Percentiles rank a stretch among this genome's conserved stretches.
Conservation (phyloP, 1,140 invertebrate species). For the Amyelois transitella region DNA sequence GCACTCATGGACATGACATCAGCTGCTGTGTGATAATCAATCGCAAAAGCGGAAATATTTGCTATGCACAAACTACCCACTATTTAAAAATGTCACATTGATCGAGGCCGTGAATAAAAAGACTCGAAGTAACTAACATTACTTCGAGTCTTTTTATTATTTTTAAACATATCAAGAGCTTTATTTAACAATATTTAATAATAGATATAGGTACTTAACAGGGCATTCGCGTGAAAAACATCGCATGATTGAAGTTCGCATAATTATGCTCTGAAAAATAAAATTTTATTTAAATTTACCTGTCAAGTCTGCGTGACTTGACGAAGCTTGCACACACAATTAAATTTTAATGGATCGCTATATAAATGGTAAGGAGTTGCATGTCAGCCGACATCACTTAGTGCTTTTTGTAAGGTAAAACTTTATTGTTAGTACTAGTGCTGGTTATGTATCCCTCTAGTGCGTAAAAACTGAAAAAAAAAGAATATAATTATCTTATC, state of each 20-base stretch:
- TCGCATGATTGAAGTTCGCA: not conserved
- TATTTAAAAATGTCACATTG: not conserved
- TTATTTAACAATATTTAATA: too few species aligned
- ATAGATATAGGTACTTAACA: not conserved
- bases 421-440: too few species aligned
- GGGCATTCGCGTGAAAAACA: not conserved
- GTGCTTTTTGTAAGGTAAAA: not conserved
- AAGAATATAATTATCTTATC: too few species aligned
- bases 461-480: too few species aligned
- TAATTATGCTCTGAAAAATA: not conserved
- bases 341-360: conserved; percentile 12
- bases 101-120: not conserved
- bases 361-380: conserved; percentile 12
- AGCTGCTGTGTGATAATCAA: conserved; percentile 44
- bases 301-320: conserved; percentile 3
- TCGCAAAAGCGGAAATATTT: conserved; percentile 33
- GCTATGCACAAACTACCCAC: conserved; percentile 19
- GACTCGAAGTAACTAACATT: too few species aligned
- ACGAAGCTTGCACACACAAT: conserved; percentile 3
- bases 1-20: conserved; percentile 55
- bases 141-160: too few species aligned
- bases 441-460: too few species aligned
- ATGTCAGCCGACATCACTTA: conserved; percentile 7
- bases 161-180: too few species aligned
- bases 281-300: not conserved